Evolutionary conservation across 1,140 invertebrate genomes (phyloP), one percentile per base, ranked within the genome.

Genomic region (Diabrotica virgifera): DNA sequence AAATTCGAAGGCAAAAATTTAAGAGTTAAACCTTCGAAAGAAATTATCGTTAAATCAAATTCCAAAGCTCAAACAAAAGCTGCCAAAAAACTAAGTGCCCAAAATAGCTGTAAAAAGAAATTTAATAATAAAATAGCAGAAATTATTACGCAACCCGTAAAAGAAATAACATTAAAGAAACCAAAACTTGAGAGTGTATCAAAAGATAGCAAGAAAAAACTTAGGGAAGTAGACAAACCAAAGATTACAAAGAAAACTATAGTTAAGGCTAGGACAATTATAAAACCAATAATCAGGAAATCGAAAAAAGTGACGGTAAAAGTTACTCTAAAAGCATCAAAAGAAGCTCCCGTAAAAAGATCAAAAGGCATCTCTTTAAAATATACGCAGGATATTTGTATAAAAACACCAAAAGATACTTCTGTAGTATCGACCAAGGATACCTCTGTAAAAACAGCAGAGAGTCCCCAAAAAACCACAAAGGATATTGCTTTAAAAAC

Each of bases 41-140:
- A 58, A 12, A 62, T 12, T 12, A 53, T 59, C 36, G 38, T 24
- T 10, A 54, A 54, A 37, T 14, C 56, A 40, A 58, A 63, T 54
- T 11, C 55, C 59, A 69, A 68, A 70, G 66, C 69, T 64, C 67
- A 71, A 69, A 64, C 55, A 50, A 71, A 71, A 71, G 64, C 67
- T 66, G 64, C 64, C 69, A 71, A 68, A 52, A 68, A 69, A 64
- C 36, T 52, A 65, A 66, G 59, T 53, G 55, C 62, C 50, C 54
- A 53, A 13, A 59, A 37, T 37, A 52, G 13, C 14, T 51, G 24
- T 50, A 66, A 66, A 46, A 66, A 63, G 50, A 59, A 54, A 36
- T 57, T 53, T 51, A 61, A 67, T 35, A 67, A 59, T 56, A 64
- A 52, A 46, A 40, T 52, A 53, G 50, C 54, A 40, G 54, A 24